phyloP scores from a whole-genome alignment of 2,113 vertebrate species.

The Sander lucioperca region DNA sequence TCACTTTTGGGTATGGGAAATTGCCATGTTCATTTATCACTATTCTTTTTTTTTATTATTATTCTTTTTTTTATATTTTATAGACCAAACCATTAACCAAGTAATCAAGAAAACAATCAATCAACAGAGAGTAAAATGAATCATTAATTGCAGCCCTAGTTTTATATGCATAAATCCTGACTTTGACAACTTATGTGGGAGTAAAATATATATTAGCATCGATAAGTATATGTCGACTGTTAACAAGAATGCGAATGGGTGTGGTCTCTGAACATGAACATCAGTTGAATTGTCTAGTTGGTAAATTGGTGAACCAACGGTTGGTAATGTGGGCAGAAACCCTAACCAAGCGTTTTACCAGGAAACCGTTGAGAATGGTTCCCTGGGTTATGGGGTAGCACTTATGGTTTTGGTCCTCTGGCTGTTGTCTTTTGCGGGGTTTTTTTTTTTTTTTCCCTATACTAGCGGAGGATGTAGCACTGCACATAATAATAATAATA shows the following conservation, averaged over 20 bases:
- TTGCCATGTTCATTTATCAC: not conserved
- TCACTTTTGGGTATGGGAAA: not conserved
- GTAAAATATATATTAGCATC: not conserved
- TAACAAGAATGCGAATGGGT: not conserved
- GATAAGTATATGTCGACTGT: not conserved
- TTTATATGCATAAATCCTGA: not conserved
- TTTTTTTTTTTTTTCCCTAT: not conserved
- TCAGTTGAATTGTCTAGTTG: not conserved
- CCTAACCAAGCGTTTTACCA: constrained; percentile 36
- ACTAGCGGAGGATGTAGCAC: constrained; percentile 24
- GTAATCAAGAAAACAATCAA: not conserved
- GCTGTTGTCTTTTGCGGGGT: constrained; percentile 19
- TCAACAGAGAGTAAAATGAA: not conserved
- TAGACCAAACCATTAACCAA: not conserved
- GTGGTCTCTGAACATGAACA: not conserved
- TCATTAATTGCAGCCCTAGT: not conserved
- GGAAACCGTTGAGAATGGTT: constrained; percentile 42
- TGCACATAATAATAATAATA: not conserved
- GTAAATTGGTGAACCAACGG: constrained; percentile 40
- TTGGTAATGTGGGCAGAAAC: constrained; percentile 47
- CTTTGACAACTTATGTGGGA: not conserved
- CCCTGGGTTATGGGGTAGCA: constrained; percentile 15
- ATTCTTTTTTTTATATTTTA: not conserved
- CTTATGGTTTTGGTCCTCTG: constrained; percentile 38
- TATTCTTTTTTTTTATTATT: no score